Conservation (phyloP, 2,888 invertebrate species). For the Sclerodermus sp. region DNA sequence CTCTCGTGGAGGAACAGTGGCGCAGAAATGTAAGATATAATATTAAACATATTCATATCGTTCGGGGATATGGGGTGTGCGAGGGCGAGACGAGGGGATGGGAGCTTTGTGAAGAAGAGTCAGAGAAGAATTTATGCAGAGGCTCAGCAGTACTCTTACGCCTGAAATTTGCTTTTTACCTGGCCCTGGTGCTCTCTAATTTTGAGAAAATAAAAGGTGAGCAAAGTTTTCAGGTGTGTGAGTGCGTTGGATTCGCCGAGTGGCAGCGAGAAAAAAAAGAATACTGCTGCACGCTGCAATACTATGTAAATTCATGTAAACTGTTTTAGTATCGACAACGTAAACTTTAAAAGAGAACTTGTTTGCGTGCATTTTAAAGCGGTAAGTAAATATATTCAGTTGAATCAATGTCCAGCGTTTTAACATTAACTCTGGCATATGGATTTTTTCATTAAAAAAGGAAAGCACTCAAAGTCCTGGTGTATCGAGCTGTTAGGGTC, state of each 20-base stretch:
- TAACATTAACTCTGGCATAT: too few species aligned
- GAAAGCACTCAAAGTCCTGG: too few species aligned
- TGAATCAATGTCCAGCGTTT: too few species aligned
- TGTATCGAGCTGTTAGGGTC: too few species aligned
- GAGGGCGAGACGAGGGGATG: background rate
- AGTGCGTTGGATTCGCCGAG: slow-evolving; percentile 45
- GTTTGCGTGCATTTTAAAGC: too few species aligned
- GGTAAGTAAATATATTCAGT: too few species aligned
- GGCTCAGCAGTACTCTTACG: slow-evolving; percentile 51
- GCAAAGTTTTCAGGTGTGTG: slow-evolving; percentile 57
- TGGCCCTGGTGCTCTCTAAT: slow-evolving; percentile 43
- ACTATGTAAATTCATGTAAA: background rate
- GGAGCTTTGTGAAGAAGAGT: background rate
- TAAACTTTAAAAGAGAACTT: background rate
- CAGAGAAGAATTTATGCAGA: background rate
- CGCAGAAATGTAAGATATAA: too few species aligned
- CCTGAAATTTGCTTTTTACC: slow-evolving; percentile 57
- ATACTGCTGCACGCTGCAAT: background rate
- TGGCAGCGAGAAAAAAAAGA: background rate
- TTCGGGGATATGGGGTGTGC: too few species aligned
- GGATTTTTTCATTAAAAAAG: too few species aligned
- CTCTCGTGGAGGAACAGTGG: too few species aligned
- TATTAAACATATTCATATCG: too few species aligned
- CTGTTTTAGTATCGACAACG: background rate
- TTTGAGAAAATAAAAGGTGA: slow-evolving; percentile 50